Evolutionary conservation across 2,113 vertebrate genomes (phyloP), one percentile per base, ranked within the genome.

Genomic region (Charina bottae): DNA sequence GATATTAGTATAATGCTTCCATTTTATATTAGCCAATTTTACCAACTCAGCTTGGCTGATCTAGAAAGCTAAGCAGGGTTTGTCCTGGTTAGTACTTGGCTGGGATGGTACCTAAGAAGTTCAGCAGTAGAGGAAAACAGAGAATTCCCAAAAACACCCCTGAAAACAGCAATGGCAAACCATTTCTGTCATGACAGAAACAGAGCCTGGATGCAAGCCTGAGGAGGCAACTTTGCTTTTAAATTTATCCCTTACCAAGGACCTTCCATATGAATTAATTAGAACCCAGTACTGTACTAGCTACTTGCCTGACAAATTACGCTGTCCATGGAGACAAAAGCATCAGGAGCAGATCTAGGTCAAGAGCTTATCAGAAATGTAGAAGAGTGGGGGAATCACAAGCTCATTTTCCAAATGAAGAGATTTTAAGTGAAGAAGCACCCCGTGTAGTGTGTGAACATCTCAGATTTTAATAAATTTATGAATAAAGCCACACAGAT

Each of bases 221-320:
- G 49, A 2, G 5, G 49, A 49, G 49, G 49, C 49, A 49, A 6
- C 49, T 62, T 24, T n/a, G 26, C 28, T 13, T n/a, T n/a, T 60
- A 62, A 42, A 90, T 55, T 93, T 83, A 42, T 8, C 23, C 23
- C 49, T 21, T 10, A 91, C 92, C 85, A 93, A 94, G 92, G 94
- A 95, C 7, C 78, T 94, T 95, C 93, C 33, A 19, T 1, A 0
- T 58, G 46, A 53, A 92, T 56, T 85, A 91, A 49, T 37, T 55
- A 72, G 33, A 60, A 42, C 85, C 33, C 33, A 58, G 19, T 58
- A 58, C 1, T 56, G 6, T 5, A 60, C 26, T 12, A 62, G 56
- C n/a, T 21, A 60, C 83, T 85, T 23, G n/a, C 19, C 58, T 26
- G 33, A 59, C 4, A n/a, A 62, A 19, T 90, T 33, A 49, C n/a